Evolutionary conservation across 2,797 vertebrate species (phyloP).

Genomic region (Odontamblyopus lacepedii): DNA sequence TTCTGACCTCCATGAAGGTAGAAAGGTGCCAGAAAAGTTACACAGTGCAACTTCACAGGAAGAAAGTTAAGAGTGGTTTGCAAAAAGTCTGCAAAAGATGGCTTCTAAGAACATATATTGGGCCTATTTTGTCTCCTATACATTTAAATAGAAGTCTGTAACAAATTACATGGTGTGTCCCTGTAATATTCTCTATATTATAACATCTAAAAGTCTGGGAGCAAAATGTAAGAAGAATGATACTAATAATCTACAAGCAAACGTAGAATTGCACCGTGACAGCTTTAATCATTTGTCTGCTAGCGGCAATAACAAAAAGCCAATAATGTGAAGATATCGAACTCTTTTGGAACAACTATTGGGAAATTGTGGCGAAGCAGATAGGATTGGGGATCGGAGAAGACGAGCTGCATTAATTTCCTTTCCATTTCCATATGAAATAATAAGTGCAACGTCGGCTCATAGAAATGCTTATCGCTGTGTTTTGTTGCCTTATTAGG

Average conservation of each 20-base stretch:
- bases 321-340: slow-evolving; percentile 35
- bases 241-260: neutral
- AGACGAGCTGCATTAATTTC: slow-evolving; percentile 60
- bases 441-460: slow-evolving; percentile 57
- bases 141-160: neutral
- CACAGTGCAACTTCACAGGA: too few species aligned
- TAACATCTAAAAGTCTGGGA: neutral
- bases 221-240: neutral
- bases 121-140: too few species aligned
- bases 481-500: slow-evolving; percentile 76
- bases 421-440: slow-evolving; percentile 58
- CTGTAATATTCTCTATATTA: neutral
- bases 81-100: neutral
- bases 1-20: too few species aligned
- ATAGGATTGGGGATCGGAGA: slow-evolving; percentile 62
- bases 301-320: neutral
- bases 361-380: slow-evolving; percentile 57
- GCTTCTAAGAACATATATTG: neutral
- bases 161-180: neutral
- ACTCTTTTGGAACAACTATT: slow-evolving; percentile 56
- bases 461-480: slow-evolving; percentile 64
- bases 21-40: too few species aligned
- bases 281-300: slow-evolving; percentile 1
- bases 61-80: neutral
- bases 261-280: neutral